Base-by-base conservation (phyloP, 2,797 vertebrate genomes). In the Schizothorax lantsangensis region DNA sequence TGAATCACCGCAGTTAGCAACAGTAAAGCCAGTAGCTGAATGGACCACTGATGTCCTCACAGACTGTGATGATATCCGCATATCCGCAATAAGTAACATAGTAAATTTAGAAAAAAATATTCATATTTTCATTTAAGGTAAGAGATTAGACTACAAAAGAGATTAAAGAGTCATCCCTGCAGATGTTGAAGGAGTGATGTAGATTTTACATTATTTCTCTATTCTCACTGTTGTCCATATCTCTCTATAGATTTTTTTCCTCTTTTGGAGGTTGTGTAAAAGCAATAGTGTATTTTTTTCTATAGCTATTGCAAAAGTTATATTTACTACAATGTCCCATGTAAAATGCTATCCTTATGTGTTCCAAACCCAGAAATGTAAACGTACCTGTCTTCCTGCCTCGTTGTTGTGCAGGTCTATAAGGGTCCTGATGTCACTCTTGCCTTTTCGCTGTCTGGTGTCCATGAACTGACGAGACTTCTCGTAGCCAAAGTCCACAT, bases 401-500 rank as follows among this genome's bases (percentile, higher is more conserved):
- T 99, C 98, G 0, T 99, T 99, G 94, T 99, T 99, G 95, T 99
- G 98, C 86, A 98, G 95, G 79, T 99, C 98, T 2, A 99, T 95
- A 84, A 99, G 92, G 0, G 97, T 97, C 47, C 97, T 95, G 92
- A 99, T 99, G 94, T 99, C 98, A 5, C 97, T 98, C 87, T 97
- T 97, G 81, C 98, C 97, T 72, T 96, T 95, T 88, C 97, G 97
- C 90, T 97, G 96, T 92, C 95, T 96, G 45, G 97, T 96, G 0
- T 99, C 98, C 97, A 98, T 98, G 88, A 99, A 99, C 91, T 98
- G 97, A 85, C 96, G 97, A 0, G 98, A 99, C 90, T 98, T 99
- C 91, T 99, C 97, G 0, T 98, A 97, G 86, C 98, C 98, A 3
- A 98, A 99, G 90, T 98, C 97, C 91, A 99, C 97, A 1, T 99